Conservation (phyloP, 1,140 invertebrate genomes). For the fruit fly (Drosophila melanogaster) region Release_6_plus_ISO1_MT NT_033779.5:17906501-17907000, state of each 20-base stretch:
- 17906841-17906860: slow-evolving; percentile 46
- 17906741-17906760: slow-evolving; percentile 66
- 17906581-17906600: background rate
- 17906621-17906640: slow-evolving; percentile 67
- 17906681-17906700: slow-evolving; percentile 42
- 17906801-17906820: slow-evolving; percentile 12
- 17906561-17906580: background rate
- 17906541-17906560: slow-evolving; percentile 73
- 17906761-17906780: slow-evolving; percentile 33
- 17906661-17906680: slow-evolving; percentile 41
- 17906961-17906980: background rate
- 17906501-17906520: slow-evolving; percentile 82
- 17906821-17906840: background rate
- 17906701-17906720: slow-evolving; percentile 42
- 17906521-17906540: slow-evolving; percentile 77
- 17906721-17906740: slow-evolving; percentile 59
- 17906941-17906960: slow-evolving; percentile 4
- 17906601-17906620: slow-evolving; percentile 49
- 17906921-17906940: background rate
- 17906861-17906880: slow-evolving; percentile 35
- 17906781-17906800: slow-evolving; percentile 24
- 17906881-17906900: slow-evolving; percentile 19
- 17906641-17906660: slow-evolving; percentile 71
- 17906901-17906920: background rate
- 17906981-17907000: too few relatives aligned